phyloP scores from a whole-genome alignment of 1,140 invertebrate species.

The Trachelipus rathkii region DNA sequence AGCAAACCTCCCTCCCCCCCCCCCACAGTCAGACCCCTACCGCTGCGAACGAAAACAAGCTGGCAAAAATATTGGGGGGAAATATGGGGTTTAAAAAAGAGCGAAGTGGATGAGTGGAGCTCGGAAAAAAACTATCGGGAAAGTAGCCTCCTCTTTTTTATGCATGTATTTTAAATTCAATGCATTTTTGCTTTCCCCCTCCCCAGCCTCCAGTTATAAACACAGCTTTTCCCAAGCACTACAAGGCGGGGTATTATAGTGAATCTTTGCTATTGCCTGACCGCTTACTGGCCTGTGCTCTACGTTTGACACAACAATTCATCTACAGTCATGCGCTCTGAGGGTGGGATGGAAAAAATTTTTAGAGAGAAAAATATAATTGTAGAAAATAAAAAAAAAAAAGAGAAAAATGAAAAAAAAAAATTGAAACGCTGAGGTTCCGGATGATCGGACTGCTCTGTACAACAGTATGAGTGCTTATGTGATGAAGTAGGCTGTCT shows the following conservation, averaged over 20 bases:
- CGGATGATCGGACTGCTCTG: neutral
- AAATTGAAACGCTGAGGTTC: neutral
- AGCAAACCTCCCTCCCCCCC: no score
- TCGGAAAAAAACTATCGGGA: neutral
- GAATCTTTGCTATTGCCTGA: neutral
- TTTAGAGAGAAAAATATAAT: neutral
- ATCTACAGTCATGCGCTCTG: neutral
- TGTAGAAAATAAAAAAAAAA: neutral
- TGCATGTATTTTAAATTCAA: neutral
- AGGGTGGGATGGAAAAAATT: no score
- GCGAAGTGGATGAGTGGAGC: neutral
- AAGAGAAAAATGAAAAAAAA: neutral
- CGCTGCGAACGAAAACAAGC: no score
- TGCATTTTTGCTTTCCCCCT: no score
- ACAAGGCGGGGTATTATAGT: neutral
- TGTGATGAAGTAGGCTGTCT: neutral
- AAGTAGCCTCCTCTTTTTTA: neutral
- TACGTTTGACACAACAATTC: neutral
- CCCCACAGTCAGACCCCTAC: no score
- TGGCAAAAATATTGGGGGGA: neutral
- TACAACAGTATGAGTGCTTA: neutral
- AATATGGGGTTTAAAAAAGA: neutral
- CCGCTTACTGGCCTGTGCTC: neutral
- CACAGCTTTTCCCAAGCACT: neutral
- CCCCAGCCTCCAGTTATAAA: no score